Evolutionary conservation across 2,797 vertebrate species (phyloP).

Genomic region (Phrynocephalus guinanensis): DNA sequence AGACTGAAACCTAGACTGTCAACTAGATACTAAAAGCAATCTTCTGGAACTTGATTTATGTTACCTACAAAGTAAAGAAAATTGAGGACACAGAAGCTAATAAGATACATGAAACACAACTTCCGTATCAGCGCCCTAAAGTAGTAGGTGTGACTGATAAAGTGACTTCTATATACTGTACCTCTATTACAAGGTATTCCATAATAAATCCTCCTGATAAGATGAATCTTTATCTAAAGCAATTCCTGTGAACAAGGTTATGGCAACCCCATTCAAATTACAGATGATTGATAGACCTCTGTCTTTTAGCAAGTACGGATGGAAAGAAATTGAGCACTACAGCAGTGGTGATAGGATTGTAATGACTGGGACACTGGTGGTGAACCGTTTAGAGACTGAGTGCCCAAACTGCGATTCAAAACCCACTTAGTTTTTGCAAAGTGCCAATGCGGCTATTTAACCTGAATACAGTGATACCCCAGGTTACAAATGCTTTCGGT

Average conservation of each 20-base stretch:
- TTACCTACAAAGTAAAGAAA: constrained; percentile 5
- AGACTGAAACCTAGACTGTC: not conserved
- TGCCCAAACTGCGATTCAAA: too few relatives aligned
- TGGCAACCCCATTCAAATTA: constrained; percentile 6
- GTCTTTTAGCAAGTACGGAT: not conserved
- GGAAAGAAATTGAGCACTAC: not conserved
- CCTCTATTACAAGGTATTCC: constrained; percentile 1
- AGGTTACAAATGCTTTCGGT: too few relatives aligned
- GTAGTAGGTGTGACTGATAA: not conserved
- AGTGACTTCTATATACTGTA: constrained; percentile 8
- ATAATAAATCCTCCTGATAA: not conserved
- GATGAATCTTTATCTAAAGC: constrained; percentile 23
- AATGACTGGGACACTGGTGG: not conserved
- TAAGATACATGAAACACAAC: constrained; percentile 23
- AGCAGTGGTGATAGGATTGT: not conserved
- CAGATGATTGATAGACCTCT: not conserved
- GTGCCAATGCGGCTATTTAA: too few relatives aligned
- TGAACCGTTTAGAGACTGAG: too few relatives aligned
- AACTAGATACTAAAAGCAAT: not conserved
- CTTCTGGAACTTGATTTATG: constrained; percentile 20
- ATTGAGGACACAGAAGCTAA: not conserved
- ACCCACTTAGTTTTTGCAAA: too few relatives aligned
- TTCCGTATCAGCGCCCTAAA: constrained; percentile 2
- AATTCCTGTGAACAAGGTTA: constrained; percentile 11
- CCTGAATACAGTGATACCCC: too few relatives aligned